These are phyloP conservation scores for Agonopterix arenella DNA, from an alignment of 2,888 invertebrate genomes.

Conservation along the genomic window DNA sequence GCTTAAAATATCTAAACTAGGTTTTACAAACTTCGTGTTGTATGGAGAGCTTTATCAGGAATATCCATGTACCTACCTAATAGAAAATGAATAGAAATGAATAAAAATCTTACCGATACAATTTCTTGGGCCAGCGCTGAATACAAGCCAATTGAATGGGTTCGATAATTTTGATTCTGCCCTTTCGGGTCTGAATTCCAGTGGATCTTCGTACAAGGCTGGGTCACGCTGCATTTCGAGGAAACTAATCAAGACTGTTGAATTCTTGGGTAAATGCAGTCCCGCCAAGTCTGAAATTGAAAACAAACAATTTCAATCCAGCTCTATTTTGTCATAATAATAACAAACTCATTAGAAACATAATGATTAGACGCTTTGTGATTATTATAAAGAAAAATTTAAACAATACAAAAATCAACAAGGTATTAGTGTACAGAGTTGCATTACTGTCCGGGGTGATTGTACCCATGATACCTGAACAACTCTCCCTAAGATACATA, in stretches of 20 bases:
- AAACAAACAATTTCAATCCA: neutral
- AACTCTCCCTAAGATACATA: no score
- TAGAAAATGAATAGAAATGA: no score
- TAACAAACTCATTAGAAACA: no score
- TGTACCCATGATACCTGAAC: no score
- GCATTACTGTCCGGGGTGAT: no score
- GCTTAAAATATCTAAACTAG: no score
- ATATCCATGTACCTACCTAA: no score
- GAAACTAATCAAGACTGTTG: conserved; percentile 50
- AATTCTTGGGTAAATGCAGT: conserved; percentile 36
- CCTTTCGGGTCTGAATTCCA: conserved; percentile 70
- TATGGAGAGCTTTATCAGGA: no score
- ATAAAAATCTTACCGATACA: conserved; percentile 44
- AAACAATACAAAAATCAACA: no score
- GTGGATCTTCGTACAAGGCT: conserved; percentile 69
- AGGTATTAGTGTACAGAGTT: no score
- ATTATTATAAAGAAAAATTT: neutral
- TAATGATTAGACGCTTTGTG: neutral
- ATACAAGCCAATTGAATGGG: conserved; percentile 65
- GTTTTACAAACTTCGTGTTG: no score
- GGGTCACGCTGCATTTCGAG: conserved; percentile 64
- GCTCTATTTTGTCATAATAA: no score
- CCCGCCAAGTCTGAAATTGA: conserved; percentile 21
- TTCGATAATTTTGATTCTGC: conserved; percentile 25
- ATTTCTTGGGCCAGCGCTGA: conserved; percentile 72